Percentiles rank a stretch among this genome's conserved stretches.
Conservation (phyloP, 2,113 vertebrate genomes). For the Triplophysa tibetana region DNA sequence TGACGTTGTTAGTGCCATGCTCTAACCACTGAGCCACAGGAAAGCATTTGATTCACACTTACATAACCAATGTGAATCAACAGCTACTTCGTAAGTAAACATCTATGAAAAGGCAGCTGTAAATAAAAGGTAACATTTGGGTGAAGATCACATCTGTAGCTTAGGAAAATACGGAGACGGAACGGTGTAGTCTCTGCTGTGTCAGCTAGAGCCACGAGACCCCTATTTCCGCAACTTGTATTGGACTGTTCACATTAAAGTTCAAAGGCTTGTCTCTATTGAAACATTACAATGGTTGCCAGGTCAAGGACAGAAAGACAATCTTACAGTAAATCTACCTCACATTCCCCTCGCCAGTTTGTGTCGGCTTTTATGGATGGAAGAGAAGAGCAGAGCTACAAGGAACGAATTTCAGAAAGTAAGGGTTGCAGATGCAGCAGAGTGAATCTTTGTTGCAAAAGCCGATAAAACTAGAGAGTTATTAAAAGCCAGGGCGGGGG, state of each 20-base stretch:
- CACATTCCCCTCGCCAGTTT: neutral
- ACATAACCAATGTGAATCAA: slow-evolving; percentile 3
- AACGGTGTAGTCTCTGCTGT: slow-evolving; percentile 13
- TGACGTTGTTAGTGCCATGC: too few relatives aligned
- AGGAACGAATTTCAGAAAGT: neutral
- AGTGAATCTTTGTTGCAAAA: neutral
- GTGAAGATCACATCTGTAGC: slow-evolving; percentile 9
- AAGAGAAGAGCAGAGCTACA: neutral
- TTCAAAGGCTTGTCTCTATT: slow-evolving; percentile 28
- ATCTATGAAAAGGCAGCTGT: slow-evolving; percentile 6
- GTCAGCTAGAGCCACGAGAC: slow-evolving; percentile 20
- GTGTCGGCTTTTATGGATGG: neutral
- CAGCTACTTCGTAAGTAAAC: slow-evolving; percentile 37
- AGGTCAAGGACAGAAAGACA: slow-evolving; percentile 41
- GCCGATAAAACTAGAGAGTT: slow-evolving; percentile 33
- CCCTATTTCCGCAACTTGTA: slow-evolving; percentile 11
- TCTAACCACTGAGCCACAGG: too few relatives aligned
- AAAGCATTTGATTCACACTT: too few relatives aligned
- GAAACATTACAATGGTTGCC: slow-evolving; percentile 7
- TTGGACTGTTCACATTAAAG: slow-evolving; percentile 7
- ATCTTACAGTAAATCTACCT: neutral
- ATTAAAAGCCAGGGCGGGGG: slow-evolving; percentile 27
- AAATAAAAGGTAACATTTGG: too few relatives aligned
- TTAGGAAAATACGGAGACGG: slow-evolving; percentile 5
- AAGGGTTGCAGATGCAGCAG: neutral